Percentiles rank a stretch among this genome's conserved stretches.
These are phyloP conservation scores for Seira sanloemensis DNA, from an alignment of 2,888 invertebrate species.

Conservation along the genomic window DNA sequence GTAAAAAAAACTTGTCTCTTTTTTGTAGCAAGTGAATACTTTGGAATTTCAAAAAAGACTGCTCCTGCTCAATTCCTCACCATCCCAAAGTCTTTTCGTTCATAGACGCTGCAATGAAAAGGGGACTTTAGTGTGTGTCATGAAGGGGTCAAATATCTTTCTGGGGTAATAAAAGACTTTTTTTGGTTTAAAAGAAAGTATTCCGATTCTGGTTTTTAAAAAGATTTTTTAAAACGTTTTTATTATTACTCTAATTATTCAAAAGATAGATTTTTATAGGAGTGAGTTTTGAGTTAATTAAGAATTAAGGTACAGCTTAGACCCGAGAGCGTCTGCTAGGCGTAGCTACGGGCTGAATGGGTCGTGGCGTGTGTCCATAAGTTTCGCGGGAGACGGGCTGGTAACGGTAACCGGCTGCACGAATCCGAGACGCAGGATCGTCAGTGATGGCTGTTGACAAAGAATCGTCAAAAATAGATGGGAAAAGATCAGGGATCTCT, in stretches of 20 bases:
- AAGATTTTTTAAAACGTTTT: not conserved
- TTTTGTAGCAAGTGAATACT: too few relatives aligned
- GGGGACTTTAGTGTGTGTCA: too few relatives aligned
- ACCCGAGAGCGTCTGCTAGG: conserved; percentile 75
- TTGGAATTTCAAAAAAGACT: too few relatives aligned
- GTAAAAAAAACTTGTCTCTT: too few relatives aligned
- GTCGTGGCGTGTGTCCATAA: conserved; percentile 88
- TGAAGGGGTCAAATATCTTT: not conserved
- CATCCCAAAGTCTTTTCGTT: too few relatives aligned
- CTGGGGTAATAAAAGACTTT: not conserved
- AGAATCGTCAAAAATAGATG: conserved; percentile 80
- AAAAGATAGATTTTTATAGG: not conserved
- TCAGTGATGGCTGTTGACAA: conserved; percentile 77
- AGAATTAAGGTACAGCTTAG: not conserved
- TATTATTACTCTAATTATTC: not conserved
- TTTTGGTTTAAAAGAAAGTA: too few relatives aligned
- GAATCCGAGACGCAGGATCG: conserved; percentile 80
- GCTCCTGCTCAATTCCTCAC: too few relatives aligned
- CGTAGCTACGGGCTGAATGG: conserved; percentile 91
- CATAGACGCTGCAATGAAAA: too few relatives aligned
- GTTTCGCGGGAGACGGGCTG: conserved; percentile 92
- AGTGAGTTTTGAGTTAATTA: not conserved
- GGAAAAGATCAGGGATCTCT: conserved; percentile 68
- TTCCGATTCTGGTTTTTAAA: not conserved
- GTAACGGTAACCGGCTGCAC: conserved; percentile 93